Evolutionary conservation across 2,797 vertebrate species (phyloP), one percentile per base, ranked within the genome.

Genomic region (Myripristis murdjan): DNA sequence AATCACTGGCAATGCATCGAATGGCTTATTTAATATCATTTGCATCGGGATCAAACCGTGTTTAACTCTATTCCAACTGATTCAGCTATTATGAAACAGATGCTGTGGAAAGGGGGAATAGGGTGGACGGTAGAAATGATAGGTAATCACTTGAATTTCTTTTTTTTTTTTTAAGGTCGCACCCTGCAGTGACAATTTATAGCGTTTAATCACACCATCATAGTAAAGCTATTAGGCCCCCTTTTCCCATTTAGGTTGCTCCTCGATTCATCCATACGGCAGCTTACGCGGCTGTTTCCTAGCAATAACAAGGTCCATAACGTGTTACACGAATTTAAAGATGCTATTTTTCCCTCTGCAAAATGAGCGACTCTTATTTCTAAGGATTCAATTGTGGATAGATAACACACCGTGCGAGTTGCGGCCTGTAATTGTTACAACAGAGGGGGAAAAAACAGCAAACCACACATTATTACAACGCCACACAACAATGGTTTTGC

Each of bases 191-290:
- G 61, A 58, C 73, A 83, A 73, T 83, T 65, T 72, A 67, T 59
- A 64, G 74, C 52, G 49, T 64, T 76, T 69, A 53, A 57, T 75
- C 75, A 70, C 75, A 75, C 53, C 83, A 81, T 81, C 54, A 74
- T 43, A 79, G 44, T 75, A 79, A 85, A n/a, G 87, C 77, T n/a
- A 82, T 14, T 74, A 80, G 89, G 88, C 87, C 91, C n/a, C n/a
- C n/a, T 82, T 49, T 4, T 57, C 54, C 56, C 77, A 47, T 70
- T 33, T 15, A 87, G 74, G 83, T 77, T 61, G 26, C 70, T 75
- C 65, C 11, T 39, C 60, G 49, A 63, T 46, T 24, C 76, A 28
- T 68, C 31, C 77, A 80, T 16, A 60, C 57, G 56, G 57, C 55
- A 18, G 55, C 54, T 16, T 64, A 15, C 70, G 67, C 64, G 59